These are phyloP conservation scores for Arion vulgaris DNA, from an alignment of 1,140 invertebrate species.

Conservation along the genomic window DNA sequence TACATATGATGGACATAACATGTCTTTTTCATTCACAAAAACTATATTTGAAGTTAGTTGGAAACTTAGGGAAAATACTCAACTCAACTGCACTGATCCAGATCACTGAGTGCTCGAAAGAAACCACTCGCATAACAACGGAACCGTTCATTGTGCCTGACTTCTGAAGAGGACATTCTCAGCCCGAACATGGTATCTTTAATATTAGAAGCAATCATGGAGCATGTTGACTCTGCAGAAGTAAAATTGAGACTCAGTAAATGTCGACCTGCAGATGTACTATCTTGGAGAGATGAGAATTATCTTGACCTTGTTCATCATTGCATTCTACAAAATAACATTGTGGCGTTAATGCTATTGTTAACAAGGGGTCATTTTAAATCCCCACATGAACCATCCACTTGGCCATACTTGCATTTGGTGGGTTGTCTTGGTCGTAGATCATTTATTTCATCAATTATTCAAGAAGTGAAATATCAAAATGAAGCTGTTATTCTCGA, in stretches of 20 bases:
- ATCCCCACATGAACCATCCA: conserved; percentile 56
- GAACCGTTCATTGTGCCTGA: too few species aligned
- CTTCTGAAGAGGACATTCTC: too few species aligned
- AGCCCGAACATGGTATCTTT: too few species aligned
- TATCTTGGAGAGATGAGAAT: conserved; percentile 50
- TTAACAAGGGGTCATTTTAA: conserved; percentile 60
- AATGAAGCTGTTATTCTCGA: conserved; percentile 45
- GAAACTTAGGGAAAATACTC: too few species aligned
- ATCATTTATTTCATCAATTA: conserved; percentile 52
- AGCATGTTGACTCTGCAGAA: conserved; percentile 42
- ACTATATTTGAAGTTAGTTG: too few species aligned
- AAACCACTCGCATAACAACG: too few species aligned
- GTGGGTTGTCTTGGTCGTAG: conserved; percentile 54
- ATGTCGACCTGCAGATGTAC: conserved; percentile 37
- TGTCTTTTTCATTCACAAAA: too few species aligned
- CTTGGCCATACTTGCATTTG: conserved; percentile 57
- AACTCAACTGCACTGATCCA: too few species aligned
- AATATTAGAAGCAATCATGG: conserved; percentile 39
- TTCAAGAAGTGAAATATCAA: conserved; percentile 59
- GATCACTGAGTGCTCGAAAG: too few species aligned
- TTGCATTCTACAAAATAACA: conserved; percentile 59
- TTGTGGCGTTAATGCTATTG: conserved; percentile 53
- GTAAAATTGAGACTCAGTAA: conserved; percentile 38
- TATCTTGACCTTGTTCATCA: conserved; percentile 60
- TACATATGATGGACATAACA: too few species aligned